Percentiles rank a stretch among this genome's conserved stretches.
Evolutionary conservation across 2,113 vertebrate genomes (phyloP).

Genomic region (Scytalopus superciliaris): DNA sequence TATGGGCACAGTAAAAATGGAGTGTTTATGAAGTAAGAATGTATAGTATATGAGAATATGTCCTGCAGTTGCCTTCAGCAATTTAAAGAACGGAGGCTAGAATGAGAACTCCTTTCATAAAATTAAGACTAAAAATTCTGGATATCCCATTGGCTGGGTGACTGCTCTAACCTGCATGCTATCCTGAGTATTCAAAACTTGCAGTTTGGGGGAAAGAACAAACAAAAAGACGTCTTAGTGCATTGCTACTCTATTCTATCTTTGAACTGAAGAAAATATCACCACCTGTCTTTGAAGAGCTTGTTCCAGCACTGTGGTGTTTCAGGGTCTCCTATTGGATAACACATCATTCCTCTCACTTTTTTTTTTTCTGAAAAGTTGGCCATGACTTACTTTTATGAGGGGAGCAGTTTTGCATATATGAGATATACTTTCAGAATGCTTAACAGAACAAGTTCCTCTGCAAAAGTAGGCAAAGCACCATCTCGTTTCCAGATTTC

Average conservation of each 20-base stretch:
- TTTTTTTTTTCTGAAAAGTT: neutral
- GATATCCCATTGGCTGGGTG: neutral
- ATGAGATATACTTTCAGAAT: neutral
- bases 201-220: neutral
- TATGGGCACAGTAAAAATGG: neutral
- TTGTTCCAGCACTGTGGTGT: neutral
- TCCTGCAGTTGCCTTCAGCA: neutral
- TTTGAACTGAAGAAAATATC: neutral
- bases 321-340: neutral
- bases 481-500: neutral
- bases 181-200: neutral
- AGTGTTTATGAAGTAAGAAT: neutral
- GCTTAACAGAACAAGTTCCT: constrained; percentile 34
- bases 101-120: neutral
- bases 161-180: neutral
- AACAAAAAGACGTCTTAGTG: neutral
- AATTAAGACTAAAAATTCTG: neutral
- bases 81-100: neutral
- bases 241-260: neutral
- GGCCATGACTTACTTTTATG: neutral
- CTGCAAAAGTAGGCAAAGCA: constrained; percentile 35
- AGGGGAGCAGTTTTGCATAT: constrained; percentile 14
- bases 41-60: neutral
- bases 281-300: neutral
- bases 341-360: neutral